Base-by-base conservation (phyloP, 2,888 invertebrate genomes). In the Dicroscelio sp. region DNA sequence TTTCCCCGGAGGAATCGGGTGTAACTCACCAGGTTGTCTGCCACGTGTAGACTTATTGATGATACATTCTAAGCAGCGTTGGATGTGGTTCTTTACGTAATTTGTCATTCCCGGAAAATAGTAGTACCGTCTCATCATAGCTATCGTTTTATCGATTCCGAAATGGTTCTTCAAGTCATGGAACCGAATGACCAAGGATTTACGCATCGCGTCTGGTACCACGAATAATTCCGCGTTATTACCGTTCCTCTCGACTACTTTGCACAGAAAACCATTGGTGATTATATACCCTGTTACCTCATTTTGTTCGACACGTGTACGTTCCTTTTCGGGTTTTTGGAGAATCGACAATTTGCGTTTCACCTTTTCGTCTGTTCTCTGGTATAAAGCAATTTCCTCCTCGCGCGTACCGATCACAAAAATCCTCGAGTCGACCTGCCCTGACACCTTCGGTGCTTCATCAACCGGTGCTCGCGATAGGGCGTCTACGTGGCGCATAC, bases 1-100 rank as follows among this genome's bases (percentile, higher is more conserved):
- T 25, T 31, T 55, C 20, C 92, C 94, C 0, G 92, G 91, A 0
- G 92, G 92, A 30, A n/a, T 55, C 55, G 55, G 55, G 20, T 55
- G 55, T n/a, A 55, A n/a, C 65, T 33, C 27, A 60, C 60, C 60
- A 4, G 65, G 17, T 33, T 65, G 65, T 25, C 25, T 65, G 4
- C 65, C 31, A 6, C 65, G 65, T 5, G 10, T 27, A 2, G 33
- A n/a, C 33, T 65, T 65, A 25, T 60, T 6, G 20, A 69, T 17
- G 52, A 73, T 60, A 71, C 82, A 82, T 14, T 69, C 82, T 8
- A 82, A n/a, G 33, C 82, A 82, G 5, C 23, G 1, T 0, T 33
- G 1, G 1, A 82, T 52, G 58, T 82, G 71, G 0, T 33, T 2
- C 30, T 69, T 82, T 5, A 82, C 52, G 25, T 82, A 82, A 0